Evolutionary conservation across 2,888 invertebrate species (phyloP).

Genomic region (Platycnemis pennipes): DNA sequence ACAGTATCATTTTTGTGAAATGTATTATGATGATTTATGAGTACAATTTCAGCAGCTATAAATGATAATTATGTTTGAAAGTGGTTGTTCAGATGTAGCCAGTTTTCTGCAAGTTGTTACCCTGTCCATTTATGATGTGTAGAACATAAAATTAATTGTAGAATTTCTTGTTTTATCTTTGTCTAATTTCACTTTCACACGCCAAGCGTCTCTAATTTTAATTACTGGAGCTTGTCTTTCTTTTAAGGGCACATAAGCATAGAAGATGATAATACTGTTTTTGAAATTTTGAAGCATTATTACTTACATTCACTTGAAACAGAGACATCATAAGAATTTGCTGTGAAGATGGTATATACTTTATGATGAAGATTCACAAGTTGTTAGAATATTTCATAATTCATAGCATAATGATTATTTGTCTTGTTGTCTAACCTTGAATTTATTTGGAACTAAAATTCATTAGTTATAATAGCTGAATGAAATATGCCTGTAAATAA

Average conservation of each 20-base stretch:
- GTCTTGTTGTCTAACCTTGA: conserved; percentile 45
- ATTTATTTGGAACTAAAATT: conserved; percentile 50
- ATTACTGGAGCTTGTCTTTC: conserved; percentile 21
- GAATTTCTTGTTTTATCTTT: conserved; percentile 11
- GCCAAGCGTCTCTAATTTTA: conserved; percentile 35
- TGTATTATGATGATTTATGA: conserved; percentile 42
- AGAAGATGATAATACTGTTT: conserved; percentile 6
- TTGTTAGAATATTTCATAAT: conserved; percentile 56
- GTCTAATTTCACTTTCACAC: conserved; percentile 16
- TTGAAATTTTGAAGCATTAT: conserved; percentile 43
- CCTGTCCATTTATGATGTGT: conserved; percentile 62
- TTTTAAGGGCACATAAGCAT: conserved; percentile 35
- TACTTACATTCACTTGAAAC: background rate
- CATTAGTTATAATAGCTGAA: conserved; percentile 49
- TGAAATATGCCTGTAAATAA: conserved; percentile 37
- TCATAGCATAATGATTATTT: conserved; percentile 51
- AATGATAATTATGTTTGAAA: conserved; percentile 44
- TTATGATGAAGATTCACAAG: conserved; percentile 41
- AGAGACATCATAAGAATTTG: conserved; percentile 33
- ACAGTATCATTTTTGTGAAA: conserved; percentile 33
- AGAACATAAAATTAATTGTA: conserved; percentile 46
- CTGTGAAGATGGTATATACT: conserved; percentile 44
- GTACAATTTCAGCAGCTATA: conserved; percentile 7
- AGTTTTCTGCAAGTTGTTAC: conserved; percentile 54
- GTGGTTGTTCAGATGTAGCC: conserved; percentile 66